Percentiles rank a stretch among this genome's conserved stretches.
Evolutionary conservation across 2,888 invertebrate genomes (phyloP).

Genomic region (Isoperla grammatica): DNA sequence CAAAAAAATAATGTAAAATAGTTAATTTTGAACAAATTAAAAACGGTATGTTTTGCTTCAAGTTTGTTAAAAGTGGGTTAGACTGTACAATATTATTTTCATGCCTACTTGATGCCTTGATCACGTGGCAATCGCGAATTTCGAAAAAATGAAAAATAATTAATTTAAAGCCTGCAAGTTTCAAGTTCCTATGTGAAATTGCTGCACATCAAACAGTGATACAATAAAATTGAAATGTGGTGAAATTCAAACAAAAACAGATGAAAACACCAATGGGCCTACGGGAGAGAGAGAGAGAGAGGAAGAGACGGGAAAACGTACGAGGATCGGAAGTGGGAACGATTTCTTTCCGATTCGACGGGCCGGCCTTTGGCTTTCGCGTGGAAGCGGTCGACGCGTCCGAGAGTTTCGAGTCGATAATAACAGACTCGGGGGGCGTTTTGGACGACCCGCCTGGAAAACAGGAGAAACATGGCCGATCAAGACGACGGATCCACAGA

Average conservation of each 20-base stretch:
- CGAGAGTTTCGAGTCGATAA: neutral
- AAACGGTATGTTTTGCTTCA: too few relatives aligned
- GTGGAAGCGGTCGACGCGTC: neutral
- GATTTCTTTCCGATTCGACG: neutral
- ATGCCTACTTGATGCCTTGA: too few relatives aligned
- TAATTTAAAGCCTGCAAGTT: constrained; percentile 4
- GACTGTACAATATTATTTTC: too few relatives aligned
- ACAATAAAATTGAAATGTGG: constrained; percentile 19
- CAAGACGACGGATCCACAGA: too few relatives aligned
- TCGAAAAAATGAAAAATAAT: constrained; percentile 24
- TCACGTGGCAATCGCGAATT: too few relatives aligned
- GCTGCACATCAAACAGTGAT: neutral
- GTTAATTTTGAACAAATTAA: too few relatives aligned
- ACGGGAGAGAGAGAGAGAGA: constrained; percentile 22
- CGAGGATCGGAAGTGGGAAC: neutral
- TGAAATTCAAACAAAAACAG: constrained; percentile 20
- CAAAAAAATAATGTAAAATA: too few relatives aligned
- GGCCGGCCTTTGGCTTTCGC: too few relatives aligned
- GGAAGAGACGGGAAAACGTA: constrained; percentile 22
- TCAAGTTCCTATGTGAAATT: neutral
- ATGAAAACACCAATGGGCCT: neutral
- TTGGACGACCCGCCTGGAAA: neutral
- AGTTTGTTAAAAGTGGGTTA: too few relatives aligned
- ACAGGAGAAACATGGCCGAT: neutral
- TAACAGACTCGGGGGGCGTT: neutral